Percentiles rank a stretch among this genome's conserved stretches.
phyloP scores from a whole-genome alignment of 2,113 vertebrate genomes.

The Thamnaconus septentrionalis region DNA sequence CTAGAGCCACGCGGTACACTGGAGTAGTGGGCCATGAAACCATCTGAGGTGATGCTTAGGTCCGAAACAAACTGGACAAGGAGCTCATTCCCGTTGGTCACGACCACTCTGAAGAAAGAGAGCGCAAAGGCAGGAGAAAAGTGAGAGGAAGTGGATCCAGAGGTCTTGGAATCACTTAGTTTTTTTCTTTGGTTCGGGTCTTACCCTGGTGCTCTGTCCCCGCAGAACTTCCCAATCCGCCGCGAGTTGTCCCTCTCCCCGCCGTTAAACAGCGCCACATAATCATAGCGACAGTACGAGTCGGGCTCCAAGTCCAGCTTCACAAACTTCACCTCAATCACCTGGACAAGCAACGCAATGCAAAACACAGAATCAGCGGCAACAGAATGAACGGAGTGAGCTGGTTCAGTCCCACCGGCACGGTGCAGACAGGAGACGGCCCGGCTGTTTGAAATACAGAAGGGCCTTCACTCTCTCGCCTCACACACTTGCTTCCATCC shows the following conservation, averaged over 20 bases:
- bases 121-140: not conserved
- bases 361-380: conserved; percentile 22
- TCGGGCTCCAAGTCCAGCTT: conserved; percentile 88
- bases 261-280: conserved; percentile 86
- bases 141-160: not conserved
- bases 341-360: conserved; percentile 59
- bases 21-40: conserved; percentile 84
- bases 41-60: conserved; percentile 87
- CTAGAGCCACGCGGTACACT: conserved; percentile 67
- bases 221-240: conserved; percentile 87
- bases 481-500: conserved; percentile 24
- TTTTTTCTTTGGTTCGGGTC: not conserved
- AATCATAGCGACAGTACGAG: conserved; percentile 89
- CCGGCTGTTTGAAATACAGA: conserved; percentile 49
- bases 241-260: conserved; percentile 79
- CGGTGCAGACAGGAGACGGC: conserved; percentile 22
- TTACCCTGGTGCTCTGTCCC: conserved; percentile 81
- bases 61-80: conserved; percentile 92
- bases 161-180: too few relatives aligned
- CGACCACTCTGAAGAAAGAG: conserved; percentile 63
- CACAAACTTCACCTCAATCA: conserved; percentile 84
- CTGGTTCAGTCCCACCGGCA: conserved; percentile 20
- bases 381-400: not conserved
- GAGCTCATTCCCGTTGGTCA: conserved; percentile 84
- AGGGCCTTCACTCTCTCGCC: conserved; percentile 57